Conservation (phyloP, 2,797 vertebrate species). For the Corythornis leucogaster region DNA sequence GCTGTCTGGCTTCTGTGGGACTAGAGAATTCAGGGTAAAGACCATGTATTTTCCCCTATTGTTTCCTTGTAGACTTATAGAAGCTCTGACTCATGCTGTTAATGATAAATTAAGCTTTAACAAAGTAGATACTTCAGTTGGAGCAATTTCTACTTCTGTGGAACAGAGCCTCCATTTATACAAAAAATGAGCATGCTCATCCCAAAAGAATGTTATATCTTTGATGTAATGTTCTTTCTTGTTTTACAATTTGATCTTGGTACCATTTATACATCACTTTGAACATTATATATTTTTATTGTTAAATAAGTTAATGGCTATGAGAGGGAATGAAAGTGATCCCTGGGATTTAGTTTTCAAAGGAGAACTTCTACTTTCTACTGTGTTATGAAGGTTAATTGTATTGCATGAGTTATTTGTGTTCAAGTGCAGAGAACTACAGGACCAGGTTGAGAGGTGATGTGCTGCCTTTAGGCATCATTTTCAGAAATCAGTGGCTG, state of each 20-base stretch:
- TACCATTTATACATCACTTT: neutral
- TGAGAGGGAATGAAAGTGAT: neutral
- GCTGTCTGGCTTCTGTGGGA: neutral
- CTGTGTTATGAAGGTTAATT: neutral
- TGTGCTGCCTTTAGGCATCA: neutral
- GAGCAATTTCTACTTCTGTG: neutral
- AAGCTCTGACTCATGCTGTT: slow-evolving; percentile 13
- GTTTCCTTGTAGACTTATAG: neutral
- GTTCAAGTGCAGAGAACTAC: neutral
- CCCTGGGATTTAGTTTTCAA: neutral
- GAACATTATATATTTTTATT: neutral
- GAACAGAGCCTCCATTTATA: neutral
- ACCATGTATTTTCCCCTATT: neutral
- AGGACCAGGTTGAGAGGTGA: neutral
- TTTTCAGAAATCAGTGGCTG: neutral
- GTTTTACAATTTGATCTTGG: neutral
- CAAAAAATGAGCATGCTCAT: neutral
- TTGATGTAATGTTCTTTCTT: neutral
- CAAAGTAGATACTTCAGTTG: neutral
- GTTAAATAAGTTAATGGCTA: neutral
- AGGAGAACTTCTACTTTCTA: neutral
- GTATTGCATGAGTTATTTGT: neutral
- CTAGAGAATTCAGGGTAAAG: neutral
- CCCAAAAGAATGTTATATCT: neutral
- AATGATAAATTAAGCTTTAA: slow-evolving; percentile 28